phyloP scores from a whole-genome alignment of 2,888 invertebrate species.

The Platycheirus rosarum region DNA sequence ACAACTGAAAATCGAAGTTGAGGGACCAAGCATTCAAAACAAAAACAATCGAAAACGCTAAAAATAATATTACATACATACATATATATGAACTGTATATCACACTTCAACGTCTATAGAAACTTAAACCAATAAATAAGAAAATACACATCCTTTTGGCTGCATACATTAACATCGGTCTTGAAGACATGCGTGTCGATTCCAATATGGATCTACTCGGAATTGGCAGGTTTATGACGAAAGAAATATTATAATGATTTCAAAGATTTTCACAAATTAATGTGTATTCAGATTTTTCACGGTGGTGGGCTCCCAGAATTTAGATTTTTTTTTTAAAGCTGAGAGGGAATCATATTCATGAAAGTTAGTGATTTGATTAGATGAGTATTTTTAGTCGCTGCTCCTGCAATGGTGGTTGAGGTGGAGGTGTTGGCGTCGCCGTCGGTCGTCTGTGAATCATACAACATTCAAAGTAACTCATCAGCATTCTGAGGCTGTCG shows the following conservation, averaged over 20 bases:
- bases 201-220: constrained; percentile 50
- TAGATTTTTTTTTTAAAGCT: constrained; percentile 7
- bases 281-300: constrained; percentile 10
- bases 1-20: no score
- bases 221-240: constrained; percentile 59
- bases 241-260: constrained; percentile 71
- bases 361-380: constrained; percentile 8
- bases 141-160: no score
- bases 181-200: constrained; percentile 24
- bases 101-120: no score
- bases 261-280: constrained; percentile 58
- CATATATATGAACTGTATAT: no score
- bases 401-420: neutral
- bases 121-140: no score
- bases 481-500: neutral
- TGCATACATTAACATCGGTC: no score
- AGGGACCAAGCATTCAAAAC: no score
- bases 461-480: constrained; percentile 27
- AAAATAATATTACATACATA: no score
- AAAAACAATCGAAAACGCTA: neutral
- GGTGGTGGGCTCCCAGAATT: no score
- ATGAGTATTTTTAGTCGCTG: constrained; percentile 59
- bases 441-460: constrained; percentile 45
- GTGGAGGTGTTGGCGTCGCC: neutral
- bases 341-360: constrained; percentile 12